Base-by-base conservation (phyloP, 2,888 invertebrate genomes). In the Gari tellinella region DNA sequence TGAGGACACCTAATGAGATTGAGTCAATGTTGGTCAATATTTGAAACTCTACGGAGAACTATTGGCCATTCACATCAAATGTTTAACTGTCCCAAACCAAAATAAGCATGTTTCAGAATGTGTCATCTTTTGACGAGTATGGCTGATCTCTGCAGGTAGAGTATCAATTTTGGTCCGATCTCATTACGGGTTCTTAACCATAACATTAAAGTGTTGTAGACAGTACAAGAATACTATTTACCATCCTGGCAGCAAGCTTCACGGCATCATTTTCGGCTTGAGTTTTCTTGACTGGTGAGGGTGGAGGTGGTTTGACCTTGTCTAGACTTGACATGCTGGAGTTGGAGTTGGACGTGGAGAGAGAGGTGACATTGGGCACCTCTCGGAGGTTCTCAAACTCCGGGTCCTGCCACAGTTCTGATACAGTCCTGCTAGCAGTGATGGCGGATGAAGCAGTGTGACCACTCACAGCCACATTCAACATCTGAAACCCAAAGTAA, bases 221-320 rank as follows among this genome's bases (percentile, higher is more conserved):
- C 19, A 19, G 4, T 43, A 43, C 7, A 49, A 89, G 88, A 31
- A 31, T 31, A 4, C 10, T 31, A 31, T 31, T 31, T 90, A 94
- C 94, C 92, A 93, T 93, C 92, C 93, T 93, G 5, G 94, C 94
- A 58, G 94, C 94, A 48, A 94, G 91, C 72, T 89, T 87, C 19
- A 92, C 86, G 26, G 88, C 82, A 62, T 89, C 84, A 7, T 75
- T 79, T 23, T 86, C 86, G 1, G 81, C 19, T 12, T 61, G 49
- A 60, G 45, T 75, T 62, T 40, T 78, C 46, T 45, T 64, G 38
- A 49, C 67, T 38, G 58, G 66, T 60, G 25, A 53, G 19, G 58
- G 56, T 38, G 58, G 55, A 15, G 43, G 57, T 19, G 48, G 61
- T 21, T 62, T 61, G 21, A 60, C 65, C 53, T 82, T 83, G 62